These are phyloP conservation scores for Heteromormyrus szaboi DNA, from an alignment of 2,797 vertebrate genomes.

Conservation along the genomic window DNA sequence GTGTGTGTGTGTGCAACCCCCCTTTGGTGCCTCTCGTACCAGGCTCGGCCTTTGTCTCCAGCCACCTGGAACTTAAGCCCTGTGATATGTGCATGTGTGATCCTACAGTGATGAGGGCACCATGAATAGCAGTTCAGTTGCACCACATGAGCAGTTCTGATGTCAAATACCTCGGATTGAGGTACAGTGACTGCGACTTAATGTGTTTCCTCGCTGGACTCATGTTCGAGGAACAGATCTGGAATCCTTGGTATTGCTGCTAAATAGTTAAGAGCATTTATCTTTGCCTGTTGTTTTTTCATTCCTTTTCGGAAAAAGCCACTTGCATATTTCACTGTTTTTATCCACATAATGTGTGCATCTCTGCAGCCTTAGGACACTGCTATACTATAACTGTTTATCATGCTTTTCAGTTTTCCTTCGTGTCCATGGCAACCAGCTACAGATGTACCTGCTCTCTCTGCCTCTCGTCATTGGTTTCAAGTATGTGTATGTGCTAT, in stretches of 20 bases:
- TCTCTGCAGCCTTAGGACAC: not conserved
- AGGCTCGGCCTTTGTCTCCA: no score
- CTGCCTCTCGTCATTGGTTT: not conserved
- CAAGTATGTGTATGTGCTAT: not conserved
- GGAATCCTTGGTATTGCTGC: not conserved
- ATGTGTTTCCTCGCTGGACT: not conserved
- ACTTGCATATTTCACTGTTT: not conserved
- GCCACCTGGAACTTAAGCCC: no score
- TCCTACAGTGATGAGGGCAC: not conserved
- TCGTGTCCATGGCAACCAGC: slow-evolving; percentile 9
- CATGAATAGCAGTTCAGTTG: not conserved
- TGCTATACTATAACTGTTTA: not conserved
- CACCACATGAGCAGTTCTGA: not conserved
- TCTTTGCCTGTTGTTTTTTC: not conserved
- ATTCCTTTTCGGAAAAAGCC: not conserved
- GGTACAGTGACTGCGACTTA: not conserved
- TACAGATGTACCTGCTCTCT: not conserved
- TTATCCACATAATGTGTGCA: not conserved
- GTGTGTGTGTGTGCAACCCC: no score
- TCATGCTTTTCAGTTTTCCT: not conserved
- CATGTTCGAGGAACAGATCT: not conserved
- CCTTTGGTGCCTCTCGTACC: no score
- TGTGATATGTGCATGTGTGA: no score
- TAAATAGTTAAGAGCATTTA: not conserved
- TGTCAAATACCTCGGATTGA: not conserved